Conservation (phyloP, 2,888 invertebrate genomes). For the Hypolimnas misippus region DNA sequence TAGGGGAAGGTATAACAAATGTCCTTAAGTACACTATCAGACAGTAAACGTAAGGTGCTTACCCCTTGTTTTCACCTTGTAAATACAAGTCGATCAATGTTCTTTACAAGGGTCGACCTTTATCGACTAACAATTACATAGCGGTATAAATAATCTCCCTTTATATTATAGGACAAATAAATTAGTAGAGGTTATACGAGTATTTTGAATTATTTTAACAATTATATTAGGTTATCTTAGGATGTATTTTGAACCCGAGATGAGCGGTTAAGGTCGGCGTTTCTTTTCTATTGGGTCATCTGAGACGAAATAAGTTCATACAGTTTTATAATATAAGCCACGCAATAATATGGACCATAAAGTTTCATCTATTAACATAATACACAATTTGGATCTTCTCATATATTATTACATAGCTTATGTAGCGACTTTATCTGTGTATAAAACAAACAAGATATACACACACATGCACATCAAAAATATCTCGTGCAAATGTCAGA, state of each 20-base stretch:
- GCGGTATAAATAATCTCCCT: too few relatives aligned
- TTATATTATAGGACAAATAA: too few relatives aligned
- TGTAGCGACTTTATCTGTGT: too few relatives aligned
- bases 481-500: conserved; percentile 31
- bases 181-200: too few relatives aligned
- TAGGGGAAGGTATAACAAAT: not conserved
- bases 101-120: not conserved
- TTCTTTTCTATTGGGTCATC: too few relatives aligned
- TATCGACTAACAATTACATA: too few relatives aligned
- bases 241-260: too few relatives aligned
- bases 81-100: conserved; percentile 23
- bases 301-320: too few relatives aligned
- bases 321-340: not conserved
- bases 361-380: not conserved
- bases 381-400: conserved; percentile 4
- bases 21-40: not conserved
- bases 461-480: conserved; percentile 5
- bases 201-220: too few relatives aligned
- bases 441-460: conserved; percentile 21
- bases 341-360: not conserved
- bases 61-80: conserved; percentile 21
- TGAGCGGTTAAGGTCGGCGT: too few relatives aligned
- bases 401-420: too few relatives aligned
- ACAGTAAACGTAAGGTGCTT: not conserved
- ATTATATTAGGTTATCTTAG: too few relatives aligned